Evolutionary conservation across 2,888 invertebrate species (phyloP).

Genomic region (Amiota mariae): DNA sequence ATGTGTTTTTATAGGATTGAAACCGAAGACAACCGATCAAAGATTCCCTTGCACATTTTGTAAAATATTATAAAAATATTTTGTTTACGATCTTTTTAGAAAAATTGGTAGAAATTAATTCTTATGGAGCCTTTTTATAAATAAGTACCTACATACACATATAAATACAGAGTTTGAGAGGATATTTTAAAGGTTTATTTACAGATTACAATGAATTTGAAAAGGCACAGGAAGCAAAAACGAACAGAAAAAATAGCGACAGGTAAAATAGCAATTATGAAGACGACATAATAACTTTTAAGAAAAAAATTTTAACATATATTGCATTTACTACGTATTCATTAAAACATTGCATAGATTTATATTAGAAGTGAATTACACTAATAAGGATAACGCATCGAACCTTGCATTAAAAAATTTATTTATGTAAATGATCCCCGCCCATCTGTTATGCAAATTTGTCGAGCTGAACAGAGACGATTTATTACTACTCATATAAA

Average conservation of each 20-base stretch:
- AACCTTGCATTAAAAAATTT: no score
- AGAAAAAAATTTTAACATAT: no score
- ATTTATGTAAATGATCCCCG: no score
- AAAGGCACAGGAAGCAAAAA: neutral
- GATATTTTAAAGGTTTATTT: conserved; percentile 4
- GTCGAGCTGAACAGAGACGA: no score
- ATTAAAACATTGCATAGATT: no score
- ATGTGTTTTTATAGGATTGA: conserved; percentile 66
- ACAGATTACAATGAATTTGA: conserved; percentile 6
- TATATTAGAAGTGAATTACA: no score
- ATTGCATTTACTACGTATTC: no score
- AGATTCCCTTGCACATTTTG: conserved; percentile 25
- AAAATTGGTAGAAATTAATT: conserved; percentile 67
- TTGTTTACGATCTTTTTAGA: conserved; percentile 55
- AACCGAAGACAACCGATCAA: conserved; percentile 32
- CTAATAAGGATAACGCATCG: no score
- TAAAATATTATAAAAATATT: conserved; percentile 61
- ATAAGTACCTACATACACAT: conserved; percentile 50
- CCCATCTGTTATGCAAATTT: no score
- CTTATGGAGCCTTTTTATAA: conserved; percentile 63
- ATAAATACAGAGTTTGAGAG: conserved; percentile 19
- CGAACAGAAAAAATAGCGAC: conserved; percentile 7
- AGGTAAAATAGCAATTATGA: neutral
- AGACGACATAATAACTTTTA: no score
- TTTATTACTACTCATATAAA: no score